Evolutionary conservation across 2,113 vertebrate genomes (phyloP), one percentile per base, ranked within the genome.

Genomic region (Ibidorhyncha struthersii): DNA sequence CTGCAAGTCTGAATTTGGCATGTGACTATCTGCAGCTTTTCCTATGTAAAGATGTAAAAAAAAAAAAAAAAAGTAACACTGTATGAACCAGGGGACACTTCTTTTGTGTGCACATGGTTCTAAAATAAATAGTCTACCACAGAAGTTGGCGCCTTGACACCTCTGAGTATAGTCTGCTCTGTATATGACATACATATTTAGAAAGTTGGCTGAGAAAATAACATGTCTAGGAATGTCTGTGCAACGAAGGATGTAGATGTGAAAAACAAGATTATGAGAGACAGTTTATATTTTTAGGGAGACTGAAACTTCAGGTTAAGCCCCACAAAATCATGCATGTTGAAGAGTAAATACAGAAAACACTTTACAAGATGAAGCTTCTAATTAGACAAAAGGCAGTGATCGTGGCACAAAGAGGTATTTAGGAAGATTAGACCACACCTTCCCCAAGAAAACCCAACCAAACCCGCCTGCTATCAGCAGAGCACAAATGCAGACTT

Each of bases 181-280:
- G 27, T 10, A 73, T 66, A 38, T 92, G 92, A 86, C 82, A 65
- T 10, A 27, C 40, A 8, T 26, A 53, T 79, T 95, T 65, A 53
- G 92, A 52, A 80, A 92, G 66, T 4, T 96, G 93, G 95, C 96
- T 93, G 87, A 34, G 61, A 94, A 67, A 96, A 82, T 26, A 76
- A 78, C 52, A 41, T 66, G 90, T 93, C 83, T 89, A 89, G 93
- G 85, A 94, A 81, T 82, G 77, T 45, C 69, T 62, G 69, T 69
- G 59, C 83, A 16, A 16, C 36, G 52, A 66, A 22, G 38, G 82
- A 29, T 94, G 70, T 18, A 86, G 81, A 71, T 89, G 88, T 58
- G 88, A n/a, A 82, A 43, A 88, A 20, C 55, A 66, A 77, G 76
- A 13, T 40, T 86, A 59, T 87, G 76, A 67, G 70, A 95, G 93